Percentiles rank a stretch among this genome's conserved stretches.
These are phyloP conservation scores for Macroglossus sobrinus DNA, from an alignment of 2,113 vertebrate species.

Conservation along the genomic window DNA sequence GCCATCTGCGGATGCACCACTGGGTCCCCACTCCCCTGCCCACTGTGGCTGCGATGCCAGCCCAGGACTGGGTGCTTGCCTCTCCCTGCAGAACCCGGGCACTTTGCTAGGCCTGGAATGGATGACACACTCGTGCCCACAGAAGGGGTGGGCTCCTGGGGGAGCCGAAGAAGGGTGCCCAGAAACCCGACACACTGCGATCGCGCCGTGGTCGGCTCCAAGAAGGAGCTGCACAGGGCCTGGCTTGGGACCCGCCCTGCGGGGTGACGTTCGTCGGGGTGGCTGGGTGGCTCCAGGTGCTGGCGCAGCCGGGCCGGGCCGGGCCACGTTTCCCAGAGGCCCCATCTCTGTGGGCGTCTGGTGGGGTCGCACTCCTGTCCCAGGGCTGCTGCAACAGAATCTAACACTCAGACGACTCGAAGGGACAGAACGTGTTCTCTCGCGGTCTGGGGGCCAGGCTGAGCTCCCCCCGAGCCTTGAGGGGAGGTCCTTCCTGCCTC, in stretches of 20 bases:
- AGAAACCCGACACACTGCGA: accelerated
- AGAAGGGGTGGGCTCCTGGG: accelerated
- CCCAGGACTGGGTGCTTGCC: accelerated
- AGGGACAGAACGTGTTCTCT: neutral
- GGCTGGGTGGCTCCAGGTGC: neutral
- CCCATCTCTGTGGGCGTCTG: neutral
- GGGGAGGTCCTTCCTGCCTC: neutral
- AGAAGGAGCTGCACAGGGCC: neutral
- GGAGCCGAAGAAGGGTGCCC: accelerated
- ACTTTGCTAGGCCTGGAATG: neutral
- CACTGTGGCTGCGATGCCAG: neutral
- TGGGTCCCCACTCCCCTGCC: neutral
- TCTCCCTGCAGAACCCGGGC: neutral
- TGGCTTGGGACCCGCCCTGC: neutral
- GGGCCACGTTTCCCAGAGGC: neutral
- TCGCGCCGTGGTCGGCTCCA: accelerated
- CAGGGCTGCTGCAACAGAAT: neutral
- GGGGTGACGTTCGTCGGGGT: neutral
- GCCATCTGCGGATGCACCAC: neutral
- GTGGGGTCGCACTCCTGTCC: neutral
- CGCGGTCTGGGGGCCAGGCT: neutral
- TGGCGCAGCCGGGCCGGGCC: accelerated
- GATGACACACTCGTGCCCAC: accelerated
- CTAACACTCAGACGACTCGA: neutral
- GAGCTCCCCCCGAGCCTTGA: neutral